A percentile compares a stretch with the other conserved stretches of the same genome.
Conservation (phyloP, 2,797 vertebrate genomes). For the Clarias platycephalus region DNA sequence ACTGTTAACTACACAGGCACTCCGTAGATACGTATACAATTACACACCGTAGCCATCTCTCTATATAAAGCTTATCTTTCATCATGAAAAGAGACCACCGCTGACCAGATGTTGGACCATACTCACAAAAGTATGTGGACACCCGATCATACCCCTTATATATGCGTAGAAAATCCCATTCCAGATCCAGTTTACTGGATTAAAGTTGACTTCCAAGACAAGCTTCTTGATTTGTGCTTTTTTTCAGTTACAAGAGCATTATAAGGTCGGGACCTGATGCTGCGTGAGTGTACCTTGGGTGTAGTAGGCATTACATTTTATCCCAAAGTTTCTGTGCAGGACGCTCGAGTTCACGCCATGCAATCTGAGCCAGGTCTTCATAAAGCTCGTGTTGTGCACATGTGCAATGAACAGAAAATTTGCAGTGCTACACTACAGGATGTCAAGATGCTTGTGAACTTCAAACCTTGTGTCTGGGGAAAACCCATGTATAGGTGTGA, state of each 20-base stretch:
- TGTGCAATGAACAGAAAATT: neutral
- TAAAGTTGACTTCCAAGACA: neutral
- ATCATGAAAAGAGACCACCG: neutral
- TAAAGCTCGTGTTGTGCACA: neutral
- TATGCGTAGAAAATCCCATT: neutral
- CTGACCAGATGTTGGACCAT: neutral
- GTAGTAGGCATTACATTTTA: neutral
- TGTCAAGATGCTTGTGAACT: too few relatives aligned
- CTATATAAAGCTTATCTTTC: neutral
- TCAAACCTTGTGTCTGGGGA: neutral
- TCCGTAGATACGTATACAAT: neutral
- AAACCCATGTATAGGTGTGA: neutral
- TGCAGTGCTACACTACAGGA: too few relatives aligned
- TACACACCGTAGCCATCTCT: neutral
- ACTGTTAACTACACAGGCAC: neutral
- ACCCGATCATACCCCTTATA: neutral
- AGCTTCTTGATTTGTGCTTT: neutral
- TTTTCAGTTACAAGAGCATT: neutral
- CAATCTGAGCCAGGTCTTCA: neutral
- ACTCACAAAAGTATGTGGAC: neutral
- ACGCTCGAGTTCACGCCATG: neutral
- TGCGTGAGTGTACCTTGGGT: neutral
- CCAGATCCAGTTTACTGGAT: neutral
- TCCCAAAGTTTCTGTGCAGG: neutral
- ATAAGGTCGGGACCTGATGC: neutral